These are phyloP conservation scores for Lepidurus apus DNA, from an alignment of 1,140 invertebrate species.

Conservation along the genomic window DNA sequence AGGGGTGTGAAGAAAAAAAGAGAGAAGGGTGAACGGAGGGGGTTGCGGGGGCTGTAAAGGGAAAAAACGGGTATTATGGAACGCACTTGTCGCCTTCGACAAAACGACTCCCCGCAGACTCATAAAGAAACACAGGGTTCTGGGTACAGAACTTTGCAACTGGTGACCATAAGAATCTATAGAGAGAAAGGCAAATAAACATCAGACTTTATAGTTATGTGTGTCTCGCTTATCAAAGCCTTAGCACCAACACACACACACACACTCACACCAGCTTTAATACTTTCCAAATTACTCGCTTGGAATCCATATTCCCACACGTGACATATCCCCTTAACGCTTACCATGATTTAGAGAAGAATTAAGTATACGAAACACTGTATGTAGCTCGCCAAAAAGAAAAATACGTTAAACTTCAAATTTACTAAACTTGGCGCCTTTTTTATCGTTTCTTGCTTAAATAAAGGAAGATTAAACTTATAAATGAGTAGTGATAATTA, in stretches of 20 bases:
- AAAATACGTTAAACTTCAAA: no score
- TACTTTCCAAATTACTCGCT: neutral
- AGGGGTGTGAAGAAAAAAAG: neutral
- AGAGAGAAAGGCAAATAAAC: neutral
- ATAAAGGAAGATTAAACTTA: no score
- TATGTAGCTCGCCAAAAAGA: no score
- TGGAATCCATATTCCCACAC: neutral
- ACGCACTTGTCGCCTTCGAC: constrained; percentile 15
- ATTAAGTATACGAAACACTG: no score
- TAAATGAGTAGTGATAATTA: no score
- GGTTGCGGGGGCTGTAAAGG: neutral
- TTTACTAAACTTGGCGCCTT: no score
- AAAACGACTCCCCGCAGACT: constrained; percentile 17
- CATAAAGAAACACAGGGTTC: neutral
- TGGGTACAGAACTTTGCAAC: neutral
- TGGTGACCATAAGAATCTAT: constrained; percentile 10
- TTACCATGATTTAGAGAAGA: neutral
- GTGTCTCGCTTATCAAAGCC: neutral
- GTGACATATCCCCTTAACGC: neutral
- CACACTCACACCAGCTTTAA: neutral
- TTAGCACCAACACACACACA: neutral
- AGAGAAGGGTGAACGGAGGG: neutral
- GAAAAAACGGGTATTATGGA: neutral
- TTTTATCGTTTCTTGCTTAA: no score
- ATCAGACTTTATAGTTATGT: neutral